A percentile compares a stretch with the other conserved stretches of the same genome.
Evolutionary conservation across 2,888 invertebrate species (phyloP).

Genomic region (Platynereis dumerilii): DNA sequence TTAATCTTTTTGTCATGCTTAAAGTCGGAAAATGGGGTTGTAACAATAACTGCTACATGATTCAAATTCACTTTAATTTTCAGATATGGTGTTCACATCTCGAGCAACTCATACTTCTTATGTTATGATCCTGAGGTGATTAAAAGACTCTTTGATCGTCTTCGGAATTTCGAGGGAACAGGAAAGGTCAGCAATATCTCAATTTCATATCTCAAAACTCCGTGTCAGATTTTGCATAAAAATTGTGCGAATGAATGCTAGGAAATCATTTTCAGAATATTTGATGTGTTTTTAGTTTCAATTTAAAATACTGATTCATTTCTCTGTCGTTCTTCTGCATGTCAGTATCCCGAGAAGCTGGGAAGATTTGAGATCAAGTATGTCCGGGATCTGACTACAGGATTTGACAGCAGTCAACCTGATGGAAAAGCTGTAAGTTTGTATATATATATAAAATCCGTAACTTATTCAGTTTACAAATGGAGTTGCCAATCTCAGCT

Average conservation of each 20-base stretch:
- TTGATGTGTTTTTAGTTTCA: too few relatives aligned
- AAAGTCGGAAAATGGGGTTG: too few relatives aligned
- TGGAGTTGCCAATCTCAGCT: neutral
- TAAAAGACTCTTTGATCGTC: constrained; percentile 78
- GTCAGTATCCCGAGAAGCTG: constrained; percentile 65
- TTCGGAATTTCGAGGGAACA: constrained; percentile 74
- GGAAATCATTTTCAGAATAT: too few relatives aligned
- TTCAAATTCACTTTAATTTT: constrained; percentile 25
- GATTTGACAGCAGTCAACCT: constrained; percentile 77
- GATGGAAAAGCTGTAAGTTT: constrained; percentile 73
- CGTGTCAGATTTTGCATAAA: too few relatives aligned
- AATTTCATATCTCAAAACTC: too few relatives aligned
- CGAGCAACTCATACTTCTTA: constrained; percentile 87
- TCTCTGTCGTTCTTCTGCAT: neutral
- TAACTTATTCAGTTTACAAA: neutral
- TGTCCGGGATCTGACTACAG: constrained; percentile 88
- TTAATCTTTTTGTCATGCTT: too few relatives aligned
- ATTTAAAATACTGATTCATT: too few relatives aligned
- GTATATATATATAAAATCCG: neutral
- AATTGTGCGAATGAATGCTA: too few relatives aligned
- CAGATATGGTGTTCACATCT: constrained; percentile 88
- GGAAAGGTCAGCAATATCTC: constrained; percentile 50
- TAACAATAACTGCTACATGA: too few relatives aligned
- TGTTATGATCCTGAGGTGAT: constrained; percentile 78
- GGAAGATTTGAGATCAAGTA: constrained; percentile 68